Evolutionary conservation across 2,113 vertebrate species (phyloP).

Genomic region (Amazona vittata): DNA sequence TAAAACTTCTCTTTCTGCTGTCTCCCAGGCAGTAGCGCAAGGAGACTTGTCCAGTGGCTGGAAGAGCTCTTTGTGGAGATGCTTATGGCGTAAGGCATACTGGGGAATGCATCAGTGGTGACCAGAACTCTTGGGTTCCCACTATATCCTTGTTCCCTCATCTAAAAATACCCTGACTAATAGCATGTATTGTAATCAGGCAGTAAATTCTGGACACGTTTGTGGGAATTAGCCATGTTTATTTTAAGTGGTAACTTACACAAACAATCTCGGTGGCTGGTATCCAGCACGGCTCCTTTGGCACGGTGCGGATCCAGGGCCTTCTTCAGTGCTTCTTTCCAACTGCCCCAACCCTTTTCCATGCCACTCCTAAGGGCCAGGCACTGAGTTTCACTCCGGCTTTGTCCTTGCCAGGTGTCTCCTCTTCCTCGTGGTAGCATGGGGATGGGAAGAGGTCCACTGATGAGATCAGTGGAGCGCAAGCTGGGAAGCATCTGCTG

Average conservation of each 20-base stretch:
- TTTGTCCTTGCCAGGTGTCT: not conserved
- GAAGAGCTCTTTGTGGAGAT: not conserved
- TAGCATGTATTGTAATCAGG: not conserved
- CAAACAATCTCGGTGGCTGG: not conserved
- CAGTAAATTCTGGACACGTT: conserved; percentile 21
- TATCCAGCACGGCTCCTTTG: not conserved
- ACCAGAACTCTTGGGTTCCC: not conserved
- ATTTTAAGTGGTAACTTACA: conserved; percentile 43
- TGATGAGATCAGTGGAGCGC: not conserved
- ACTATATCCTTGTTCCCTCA: not conserved
- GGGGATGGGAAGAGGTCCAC: not conserved
- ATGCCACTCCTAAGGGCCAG: rapidly evolving
- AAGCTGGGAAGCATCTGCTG: not conserved
- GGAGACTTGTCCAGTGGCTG: not conserved
- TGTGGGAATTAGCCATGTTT: conserved; percentile 11
- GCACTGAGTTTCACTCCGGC: not conserved
- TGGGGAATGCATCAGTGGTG: not conserved
- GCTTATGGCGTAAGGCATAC: not conserved
- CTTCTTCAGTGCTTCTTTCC: not conserved
- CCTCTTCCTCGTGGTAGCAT: not conserved
- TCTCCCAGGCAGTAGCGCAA: not conserved
- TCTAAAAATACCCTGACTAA: conserved; percentile 2
- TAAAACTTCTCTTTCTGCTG: not conserved
- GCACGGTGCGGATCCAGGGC: not conserved
- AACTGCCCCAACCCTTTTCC: not conserved